Evolutionary conservation across 2,888 invertebrate genomes (phyloP), one percentile per base, ranked within the genome.

Genomic region (Pseudeuparius sepicola): DNA sequence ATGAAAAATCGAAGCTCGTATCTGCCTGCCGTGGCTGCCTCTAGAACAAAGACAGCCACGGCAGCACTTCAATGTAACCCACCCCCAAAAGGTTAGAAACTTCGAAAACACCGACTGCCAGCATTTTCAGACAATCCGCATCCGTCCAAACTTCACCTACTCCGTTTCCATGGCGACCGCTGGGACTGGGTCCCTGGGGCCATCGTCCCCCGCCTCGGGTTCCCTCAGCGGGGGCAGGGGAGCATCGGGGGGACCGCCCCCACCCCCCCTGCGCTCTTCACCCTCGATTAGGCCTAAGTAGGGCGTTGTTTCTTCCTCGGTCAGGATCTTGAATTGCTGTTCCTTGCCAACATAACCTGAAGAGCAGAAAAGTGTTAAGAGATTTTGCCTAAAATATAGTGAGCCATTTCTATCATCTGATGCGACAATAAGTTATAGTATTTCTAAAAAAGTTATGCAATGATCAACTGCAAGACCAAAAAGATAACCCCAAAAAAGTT

Each of bases 341-440:
- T 74, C 80, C 47, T 87, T 80, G 2, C 96, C 96, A 3, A 96
- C 94, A 36, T 52, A 53, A 11, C n/a, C n/a, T n/a, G n/a, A n/a
- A n/a, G n/a, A n/a, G n/a, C n/a, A n/a, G n/a, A n/a, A n/a, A n/a
- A n/a, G n/a, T n/a, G n/a, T n/a, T n/a, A n/a, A n/a, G n/a, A n/a
- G n/a, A n/a, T n/a, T n/a, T n/a, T n/a, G n/a, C n/a, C n/a, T n/a
- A n/a, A n/a, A n/a, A n/a, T n/a, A n/a, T n/a, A n/a, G n/a, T n/a
- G n/a, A n/a, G n/a, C n/a, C n/a, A n/a, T n/a, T n/a, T n/a, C n/a
- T n/a, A n/a, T n/a, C n/a, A n/a, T n/a, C n/a, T n/a, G n/a, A n/a
- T n/a, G n/a, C n/a, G n/a, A n/a, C n/a, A n/a, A n/a, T n/a, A n/a
- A n/a, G n/a, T n/a, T n/a, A n/a, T n/a, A n/a, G n/a, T n/a, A n/a